Evolutionary conservation across 2,797 vertebrate species (phyloP), one percentile per base, ranked within the genome.

Genomic region (Florisuga fusca): DNA sequence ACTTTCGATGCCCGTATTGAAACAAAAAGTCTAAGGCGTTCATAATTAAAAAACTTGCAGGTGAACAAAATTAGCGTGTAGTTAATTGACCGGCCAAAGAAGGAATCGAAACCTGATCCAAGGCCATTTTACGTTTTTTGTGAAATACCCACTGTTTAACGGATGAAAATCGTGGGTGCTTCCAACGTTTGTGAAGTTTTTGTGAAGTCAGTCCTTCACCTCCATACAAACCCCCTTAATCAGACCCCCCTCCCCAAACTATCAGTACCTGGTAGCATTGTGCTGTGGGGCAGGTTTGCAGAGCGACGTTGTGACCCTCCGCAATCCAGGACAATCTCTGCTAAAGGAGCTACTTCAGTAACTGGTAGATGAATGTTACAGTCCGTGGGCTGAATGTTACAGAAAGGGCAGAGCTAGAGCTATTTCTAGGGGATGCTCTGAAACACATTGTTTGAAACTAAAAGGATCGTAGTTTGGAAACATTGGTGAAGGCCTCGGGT

Each of bases 361-460:
- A 95, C 77, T 96, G 95, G 94, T 84, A 94, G 93, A 76, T 50
- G 95, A 88, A 95, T 61, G 93, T 89, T 92, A 78, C 82, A 68
- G 92, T 83, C 91, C 68, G 14, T 78, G 88, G 90, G 86, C 85
- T 94, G 96, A 94, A 38, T 38, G 38, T 41, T 41, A 41, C 38
- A 95, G 93, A 92, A 96, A 89, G 93, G 74, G 82, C 79, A 95
- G 77, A 96, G 90, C 87, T 75, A 51, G 84, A 95, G 86, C 82
- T 88, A n/a, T 97, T 96, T 97, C 84, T 91, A 67, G 87, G 87
- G 93, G 89, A 96, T 91, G 87, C 80, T 95, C 92, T 89, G 95
- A 94, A 94, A 94, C 66, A 68, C 10, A 21, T 75, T 94, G 79
- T 96, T 96, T 94, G 96, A 96, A 97, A 96, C 71, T 5, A 31